Evolutionary conservation across 2,113 vertebrate genomes (phyloP).

Genomic region (Passer domesticus): DNA sequence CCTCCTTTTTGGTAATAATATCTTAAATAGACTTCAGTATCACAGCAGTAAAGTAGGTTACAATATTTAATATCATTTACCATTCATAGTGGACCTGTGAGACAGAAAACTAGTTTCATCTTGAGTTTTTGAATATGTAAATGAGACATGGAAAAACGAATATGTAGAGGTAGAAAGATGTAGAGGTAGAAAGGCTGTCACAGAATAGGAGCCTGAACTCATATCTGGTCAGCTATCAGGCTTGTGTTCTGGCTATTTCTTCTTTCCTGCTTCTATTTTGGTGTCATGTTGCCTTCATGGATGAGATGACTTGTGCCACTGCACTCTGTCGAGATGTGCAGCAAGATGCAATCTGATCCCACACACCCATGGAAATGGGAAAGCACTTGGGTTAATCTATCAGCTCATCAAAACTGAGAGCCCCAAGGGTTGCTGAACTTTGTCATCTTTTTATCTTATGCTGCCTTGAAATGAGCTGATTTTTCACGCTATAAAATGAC

Average conservation of each 20-base stretch:
- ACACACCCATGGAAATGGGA: not conserved
- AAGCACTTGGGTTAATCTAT: not conserved
- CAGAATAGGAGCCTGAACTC: not conserved
- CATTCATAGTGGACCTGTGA: not conserved
- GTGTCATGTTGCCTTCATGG: not conserved
- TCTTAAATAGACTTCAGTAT: not conserved
- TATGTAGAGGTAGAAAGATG: not conserved
- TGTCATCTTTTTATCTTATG: not conserved
- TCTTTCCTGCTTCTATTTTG: not conserved
- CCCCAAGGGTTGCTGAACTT: not conserved
- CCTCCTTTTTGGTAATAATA: not conserved
- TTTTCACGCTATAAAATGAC: not conserved
- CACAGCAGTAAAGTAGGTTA: not conserved
- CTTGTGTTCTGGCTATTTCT: not conserved
- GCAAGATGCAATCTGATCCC: not conserved
- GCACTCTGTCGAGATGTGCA: not conserved
- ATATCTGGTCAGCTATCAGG: not conserved
- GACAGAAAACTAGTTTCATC: not conserved
- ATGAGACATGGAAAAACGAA: not conserved
- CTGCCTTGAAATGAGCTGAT: not conserved
- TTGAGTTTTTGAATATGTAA: slow-evolving; percentile 9
- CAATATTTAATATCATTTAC: slow-evolving; percentile 8
- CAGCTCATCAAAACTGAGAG: not conserved
- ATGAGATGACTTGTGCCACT: not conserved
- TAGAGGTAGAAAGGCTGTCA: not conserved